Conservation (phyloP, 1,140 invertebrate genomes). For the Marisa cornuarietis region DNA sequence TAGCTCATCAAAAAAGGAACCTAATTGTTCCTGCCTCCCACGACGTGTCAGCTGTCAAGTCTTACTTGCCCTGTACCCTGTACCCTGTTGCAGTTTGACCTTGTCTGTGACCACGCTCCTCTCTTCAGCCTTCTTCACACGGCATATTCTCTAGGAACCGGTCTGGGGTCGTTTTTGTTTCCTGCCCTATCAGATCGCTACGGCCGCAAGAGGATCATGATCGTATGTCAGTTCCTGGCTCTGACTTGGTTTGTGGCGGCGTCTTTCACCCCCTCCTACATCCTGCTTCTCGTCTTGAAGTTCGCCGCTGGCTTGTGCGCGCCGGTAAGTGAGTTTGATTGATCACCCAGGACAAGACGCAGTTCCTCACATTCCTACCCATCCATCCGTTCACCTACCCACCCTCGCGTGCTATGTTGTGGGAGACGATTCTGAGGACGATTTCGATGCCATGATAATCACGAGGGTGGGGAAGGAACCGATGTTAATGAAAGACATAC, state of each 20-base stretch:
- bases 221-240: not conserved
- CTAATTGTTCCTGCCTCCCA: not conserved
- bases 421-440: too few species aligned
- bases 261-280: not conserved
- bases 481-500: too few species aligned
- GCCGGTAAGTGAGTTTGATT: not conserved
- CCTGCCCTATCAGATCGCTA: not conserved
- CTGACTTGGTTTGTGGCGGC: not conserved
- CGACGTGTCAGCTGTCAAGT: not conserved
- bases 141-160: not conserved
- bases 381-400: too few species aligned
- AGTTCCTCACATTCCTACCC: too few species aligned
- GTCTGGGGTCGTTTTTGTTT: not conserved
- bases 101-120: conserved; percentile 8
- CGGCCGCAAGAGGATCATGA: not conserved
- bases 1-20: too few species aligned
- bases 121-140: conserved; percentile 12
- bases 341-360: too few species aligned
- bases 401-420: too few species aligned
- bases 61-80: too few species aligned
- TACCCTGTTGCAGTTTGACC: conserved; percentile 8
- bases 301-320: conserved; percentile 5
- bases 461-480: too few species aligned
- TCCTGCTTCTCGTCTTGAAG: conserved; percentile 1
- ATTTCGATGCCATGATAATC: too few species aligned